Evolutionary conservation across 2,113 vertebrate genomes (phyloP), one percentile per base, ranked within the genome.

Genomic region (Phasianus colchicus): DNA sequence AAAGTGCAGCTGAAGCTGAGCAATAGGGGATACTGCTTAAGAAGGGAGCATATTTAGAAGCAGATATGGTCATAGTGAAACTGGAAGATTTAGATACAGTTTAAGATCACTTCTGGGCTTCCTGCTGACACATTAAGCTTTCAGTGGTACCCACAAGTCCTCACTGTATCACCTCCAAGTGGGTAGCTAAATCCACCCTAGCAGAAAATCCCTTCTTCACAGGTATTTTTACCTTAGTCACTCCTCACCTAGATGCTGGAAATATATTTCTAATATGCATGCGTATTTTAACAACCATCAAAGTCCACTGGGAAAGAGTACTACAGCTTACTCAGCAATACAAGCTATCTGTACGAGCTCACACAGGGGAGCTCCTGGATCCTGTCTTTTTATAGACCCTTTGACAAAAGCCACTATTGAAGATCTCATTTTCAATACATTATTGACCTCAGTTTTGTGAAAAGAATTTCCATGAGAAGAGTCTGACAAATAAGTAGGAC

Each of bases 61-160:
- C 90, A 83, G 90, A 83, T 85, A 60, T 66, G 25, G 43, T 38
- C 63, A 48, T 13, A n/a, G 12, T 65, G 79, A 83, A 90, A 83
- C 19, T n/a, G 40, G 36, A 55, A 18, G 7, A 7, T 15, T 73
- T 36, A 73, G 30, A 65, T 5, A 21, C 80, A 27, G 76, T 83
- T 86, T 63, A 83, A 55, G 27, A 86, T 30, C 40, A 30, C 40
- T 86, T 66, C 38, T 73, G 13, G 36, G 34, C 76, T 94, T 43
- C 30, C 45, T 66, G 30, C 20, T 83, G 72, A 76, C 25, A 76
- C 25, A 13, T 60, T 60, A 72, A 87, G 20, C 40, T 92, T 84
- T 48, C 73, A 91, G 52, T 45, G 81, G 4, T 57, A 79, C 43
- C 40, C 47, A 76, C 1, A 1, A 65, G 13, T 69, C 79, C 70